Evolutionary conservation across 2,888 invertebrate species (phyloP).

Genomic region (Amphipoea lucens): DNA sequence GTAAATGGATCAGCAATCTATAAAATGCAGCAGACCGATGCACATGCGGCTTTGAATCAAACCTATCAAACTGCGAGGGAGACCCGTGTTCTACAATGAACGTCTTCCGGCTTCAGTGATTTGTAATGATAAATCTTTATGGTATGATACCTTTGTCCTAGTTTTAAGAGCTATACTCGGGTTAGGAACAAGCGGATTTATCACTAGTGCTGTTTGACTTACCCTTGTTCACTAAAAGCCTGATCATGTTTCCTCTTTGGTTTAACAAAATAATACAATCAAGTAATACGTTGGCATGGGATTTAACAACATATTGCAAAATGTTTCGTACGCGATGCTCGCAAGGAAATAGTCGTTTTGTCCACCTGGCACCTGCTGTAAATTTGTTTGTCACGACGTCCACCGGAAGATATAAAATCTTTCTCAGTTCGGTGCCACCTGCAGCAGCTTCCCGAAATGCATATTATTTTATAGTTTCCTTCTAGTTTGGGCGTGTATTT

Average conservation of each 20-base stretch:
- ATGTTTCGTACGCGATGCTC: slow-evolving; percentile 26
- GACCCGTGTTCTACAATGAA: slow-evolving; percentile 44
- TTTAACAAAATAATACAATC: slow-evolving; percentile 17
- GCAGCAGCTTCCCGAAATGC: slow-evolving; percentile 28
- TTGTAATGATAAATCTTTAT: slow-evolving; percentile 45
- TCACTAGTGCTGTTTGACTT: not conserved
- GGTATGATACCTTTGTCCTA: slow-evolving; percentile 42
- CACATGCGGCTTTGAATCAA: slow-evolving; percentile 43
- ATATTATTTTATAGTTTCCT: slow-evolving; percentile 31
- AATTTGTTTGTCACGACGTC: slow-evolving; percentile 56
- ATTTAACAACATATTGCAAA: slow-evolving; percentile 42
- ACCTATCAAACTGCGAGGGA: slow-evolving; percentile 44
- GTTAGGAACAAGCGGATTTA: not conserved
- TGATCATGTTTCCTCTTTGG: not conserved
- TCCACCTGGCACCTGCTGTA: slow-evolving; percentile 50
- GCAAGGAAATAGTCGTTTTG: slow-evolving; percentile 29
- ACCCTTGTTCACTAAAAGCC: not conserved
- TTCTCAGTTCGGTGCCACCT: slow-evolving; percentile 37
- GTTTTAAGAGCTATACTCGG: not conserved
- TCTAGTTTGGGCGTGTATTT: not conserved
- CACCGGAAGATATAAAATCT: slow-evolving; percentile 53
- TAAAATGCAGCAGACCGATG: slow-evolving; percentile 37
- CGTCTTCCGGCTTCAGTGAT: slow-evolving; percentile 46
- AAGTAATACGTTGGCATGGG: slow-evolving; percentile 16
- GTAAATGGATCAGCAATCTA: slow-evolving; percentile 25